These are phyloP conservation scores for Halcyon leucocephala DNA, from an alignment of 2,797 vertebrate genomes.

Conservation along the genomic window DNA sequence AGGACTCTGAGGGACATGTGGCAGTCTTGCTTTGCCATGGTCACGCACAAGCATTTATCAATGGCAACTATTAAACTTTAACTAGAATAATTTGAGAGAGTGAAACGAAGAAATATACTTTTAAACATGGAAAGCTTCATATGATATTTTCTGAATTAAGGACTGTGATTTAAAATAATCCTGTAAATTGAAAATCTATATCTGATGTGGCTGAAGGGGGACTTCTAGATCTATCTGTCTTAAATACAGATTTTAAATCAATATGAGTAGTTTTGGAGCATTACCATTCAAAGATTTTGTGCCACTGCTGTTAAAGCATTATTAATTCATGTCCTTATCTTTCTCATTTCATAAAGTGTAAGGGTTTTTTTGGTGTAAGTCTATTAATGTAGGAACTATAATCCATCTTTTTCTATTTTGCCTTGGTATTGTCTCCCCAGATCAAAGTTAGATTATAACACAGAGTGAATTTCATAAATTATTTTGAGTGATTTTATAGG, in stretches of 20 bases:
- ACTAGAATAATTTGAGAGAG: not conserved
- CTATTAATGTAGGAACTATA: slow-evolving; percentile 53
- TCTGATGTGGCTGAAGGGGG: slow-evolving; percentile 50
- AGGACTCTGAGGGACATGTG: not conserved
- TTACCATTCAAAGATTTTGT: slow-evolving; percentile 58
- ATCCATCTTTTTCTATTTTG: slow-evolving; percentile 51
- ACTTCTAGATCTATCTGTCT: slow-evolving; percentile 42
- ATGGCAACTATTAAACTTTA: not conserved
- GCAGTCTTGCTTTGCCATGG: not conserved
- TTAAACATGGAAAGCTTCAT: not conserved
- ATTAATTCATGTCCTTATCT: slow-evolving; percentile 70
- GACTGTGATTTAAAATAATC: slow-evolving; percentile 32
- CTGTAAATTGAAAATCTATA: slow-evolving; percentile 67
- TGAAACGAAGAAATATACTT: not conserved
- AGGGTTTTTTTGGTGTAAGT: not conserved
- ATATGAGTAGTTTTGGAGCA: slow-evolving; percentile 52
- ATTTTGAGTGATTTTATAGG: slow-evolving; percentile 40
- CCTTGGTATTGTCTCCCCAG: slow-evolving; percentile 47
- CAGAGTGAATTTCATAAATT: slow-evolving; percentile 59
- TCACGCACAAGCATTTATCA: not conserved
- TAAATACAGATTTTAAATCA: slow-evolving; percentile 70
- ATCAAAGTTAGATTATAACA: slow-evolving; percentile 59
- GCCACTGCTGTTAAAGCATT: slow-evolving; percentile 47
- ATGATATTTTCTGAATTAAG: slow-evolving; percentile 55
- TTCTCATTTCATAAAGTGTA: slow-evolving; percentile 52